These are phyloP conservation scores for Drosophila biarmipes DNA, from an alignment of 1,140 invertebrate species.

Conservation along the genomic window DNA sequence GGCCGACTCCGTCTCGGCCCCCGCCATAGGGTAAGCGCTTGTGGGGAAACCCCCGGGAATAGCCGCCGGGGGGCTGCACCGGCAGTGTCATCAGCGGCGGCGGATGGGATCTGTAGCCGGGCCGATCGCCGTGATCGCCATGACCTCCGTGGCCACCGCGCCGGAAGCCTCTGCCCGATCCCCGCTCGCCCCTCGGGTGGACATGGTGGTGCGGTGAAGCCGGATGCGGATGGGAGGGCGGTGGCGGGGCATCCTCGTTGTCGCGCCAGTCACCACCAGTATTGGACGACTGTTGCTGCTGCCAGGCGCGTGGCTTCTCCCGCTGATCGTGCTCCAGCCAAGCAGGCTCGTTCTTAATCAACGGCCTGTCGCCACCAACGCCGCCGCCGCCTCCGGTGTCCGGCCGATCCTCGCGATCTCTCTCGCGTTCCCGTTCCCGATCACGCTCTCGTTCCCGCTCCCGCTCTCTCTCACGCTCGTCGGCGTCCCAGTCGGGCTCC, in stretches of 20 bases:
- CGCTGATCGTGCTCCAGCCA: conserved; percentile 78
- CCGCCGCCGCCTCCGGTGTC: conserved; percentile 15
- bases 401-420: conserved; percentile 35
- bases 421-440: conserved; percentile 65
- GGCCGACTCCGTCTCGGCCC: conserved; percentile 25
- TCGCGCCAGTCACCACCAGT: conserved; percentile 72
- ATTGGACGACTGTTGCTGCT: conserved; percentile 35
- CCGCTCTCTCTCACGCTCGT: conserved; percentile 62
- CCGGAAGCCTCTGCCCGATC: conserved; percentile 63
- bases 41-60: conserved; percentile 70
- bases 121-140: conserved; percentile 52
- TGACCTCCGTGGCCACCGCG: conserved; percentile 63
- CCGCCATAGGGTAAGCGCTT: conserved; percentile 73
- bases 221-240: conserved; percentile 27
- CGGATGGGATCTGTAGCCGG: conserved; percentile 72
- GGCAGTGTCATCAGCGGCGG: conserved; percentile 78
- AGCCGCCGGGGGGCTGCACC: conserved; percentile 73
- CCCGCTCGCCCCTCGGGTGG: conserved; percentile 64
- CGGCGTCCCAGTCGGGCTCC: conserved; percentile 80
- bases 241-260: conserved; percentile 49
- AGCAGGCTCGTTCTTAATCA: conserved; percentile 61
- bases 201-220: conserved; percentile 67
- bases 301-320: conserved; percentile 69
- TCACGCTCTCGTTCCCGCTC: conserved; percentile 22
- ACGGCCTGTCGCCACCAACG: conserved; percentile 3